Evolutionary conservation across 2,888 invertebrate species (phyloP), one percentile per base, ranked within the genome.

Genomic region (Dynastes tityus): DNA sequence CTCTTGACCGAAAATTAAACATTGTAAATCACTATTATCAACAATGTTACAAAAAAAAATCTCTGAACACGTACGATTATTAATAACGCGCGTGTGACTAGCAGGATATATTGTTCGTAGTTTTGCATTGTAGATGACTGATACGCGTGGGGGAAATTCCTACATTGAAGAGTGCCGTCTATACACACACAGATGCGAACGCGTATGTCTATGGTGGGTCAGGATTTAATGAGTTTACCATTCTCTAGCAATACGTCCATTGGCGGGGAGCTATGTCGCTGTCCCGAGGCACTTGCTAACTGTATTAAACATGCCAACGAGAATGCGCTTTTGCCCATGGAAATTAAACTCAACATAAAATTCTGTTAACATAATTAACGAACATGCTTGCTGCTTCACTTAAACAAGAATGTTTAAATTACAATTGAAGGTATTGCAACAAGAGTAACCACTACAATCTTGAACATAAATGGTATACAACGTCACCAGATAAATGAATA

Each of bases 201-300:
- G 37, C 13, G 37, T 55, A 9, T 71, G 53, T 71, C 71, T 71
- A 55, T 37, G 71, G 71, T 71, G 71, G 71, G 71, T 55, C 55
- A 71, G 71, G 71, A 71, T 71, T 71, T 71, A 71, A 71, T 71
- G 71, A 71, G 71, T 71, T 55, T 71, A 55, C 11, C 55, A 71
- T 55, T 71, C 71, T 22, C 71, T 27, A 16, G 37, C 49, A 71
- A 55, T 71, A 55, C 29, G 55, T 71, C 71, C 71, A 55, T 55
- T 55, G 71, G 55, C 71, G 55, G 55, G 29, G 55, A 71, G 8
- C 45, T 55, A 2, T n/a, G 11, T 32, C 1, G 55, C 32, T 55
- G 53, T 29, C 29, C 3, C 1, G 16, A 71, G 49, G 53, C 32
- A n/a, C n/a, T 32, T 32, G 29, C 32, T 53, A n/a, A 51, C n/a